Conservation (phyloP, 2,113 vertebrate genomes). For the Clupea harengus region DNA sequence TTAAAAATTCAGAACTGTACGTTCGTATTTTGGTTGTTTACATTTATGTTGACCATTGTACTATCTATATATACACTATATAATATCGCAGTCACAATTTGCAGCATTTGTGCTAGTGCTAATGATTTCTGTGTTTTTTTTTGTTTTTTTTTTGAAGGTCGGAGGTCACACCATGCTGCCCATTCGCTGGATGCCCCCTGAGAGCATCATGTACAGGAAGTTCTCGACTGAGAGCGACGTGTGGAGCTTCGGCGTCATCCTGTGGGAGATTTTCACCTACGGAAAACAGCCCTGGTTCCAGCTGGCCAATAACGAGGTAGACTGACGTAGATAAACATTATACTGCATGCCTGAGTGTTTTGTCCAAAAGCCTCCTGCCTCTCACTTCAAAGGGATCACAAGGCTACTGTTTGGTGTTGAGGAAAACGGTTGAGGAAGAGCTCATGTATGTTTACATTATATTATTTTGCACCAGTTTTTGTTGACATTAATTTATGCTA, state of each 20-base stretch:
- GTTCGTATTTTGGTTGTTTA: too few relatives aligned
- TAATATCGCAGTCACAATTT: too few relatives aligned
- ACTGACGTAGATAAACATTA: neutral
- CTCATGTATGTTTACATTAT: too few relatives aligned
- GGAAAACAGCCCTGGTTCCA: conserved; percentile 99
- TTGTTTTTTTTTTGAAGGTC: conserved; percentile 69
- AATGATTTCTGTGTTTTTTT: neutral
- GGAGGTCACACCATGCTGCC: conserved; percentile 98
- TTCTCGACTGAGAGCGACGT: conserved; percentile 98
- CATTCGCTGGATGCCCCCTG: conserved; percentile 97
- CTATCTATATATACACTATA: too few relatives aligned
- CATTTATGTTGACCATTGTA: too few relatives aligned
- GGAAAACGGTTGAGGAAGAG: neutral
- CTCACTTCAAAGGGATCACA: neutral
- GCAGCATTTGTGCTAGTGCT: neutral
- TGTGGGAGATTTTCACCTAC: conserved; percentile 99
- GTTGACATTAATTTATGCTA: neutral
- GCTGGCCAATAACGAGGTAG: conserved; percentile 96
- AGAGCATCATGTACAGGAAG: conserved; percentile 99
- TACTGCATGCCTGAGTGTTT: neutral
- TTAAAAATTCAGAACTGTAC: too few relatives aligned
- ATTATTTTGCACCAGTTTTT: neutral
- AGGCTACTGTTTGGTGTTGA: neutral
- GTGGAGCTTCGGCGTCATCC: conserved; percentile 97
- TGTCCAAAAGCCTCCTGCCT: neutral